phyloP scores from a whole-genome alignment of 1,140 invertebrate genomes.

The Drosophila cardini region DNA sequence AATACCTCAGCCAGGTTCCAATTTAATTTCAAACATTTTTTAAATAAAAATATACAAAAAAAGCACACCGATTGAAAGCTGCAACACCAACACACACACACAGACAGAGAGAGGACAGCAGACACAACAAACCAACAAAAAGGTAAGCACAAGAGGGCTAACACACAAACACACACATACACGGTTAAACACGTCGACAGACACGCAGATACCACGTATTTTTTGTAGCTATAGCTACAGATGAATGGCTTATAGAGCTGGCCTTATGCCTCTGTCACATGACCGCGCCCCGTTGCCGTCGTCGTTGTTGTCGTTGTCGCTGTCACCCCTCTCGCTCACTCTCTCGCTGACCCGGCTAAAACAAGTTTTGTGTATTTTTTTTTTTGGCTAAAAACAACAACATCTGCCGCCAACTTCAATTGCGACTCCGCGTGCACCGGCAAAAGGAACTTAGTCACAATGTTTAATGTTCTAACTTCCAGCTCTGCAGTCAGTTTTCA shows the following conservation, averaged over 20 bases:
- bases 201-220: constrained; percentile 3
- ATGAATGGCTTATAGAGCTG: constrained; percentile 42
- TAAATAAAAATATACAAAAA: constrained; percentile 11
- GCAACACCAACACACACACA: constrained; percentile 4
- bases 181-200: constrained; percentile 3
- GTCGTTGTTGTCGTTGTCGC: not conserved
- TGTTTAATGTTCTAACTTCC: constrained; percentile 57
- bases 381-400: constrained; percentile 64
- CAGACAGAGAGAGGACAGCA: constrained; percentile 5
- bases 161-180: constrained; percentile 21
- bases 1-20: constrained; percentile 15
- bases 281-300: constrained; percentile 49
- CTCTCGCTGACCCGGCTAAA: constrained; percentile 53
- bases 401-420: constrained; percentile 52
- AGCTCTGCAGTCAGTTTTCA: constrained; percentile 11
- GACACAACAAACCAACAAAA: constrained; percentile 39
- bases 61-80: constrained; percentile 30
- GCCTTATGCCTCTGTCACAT: constrained; percentile 56
- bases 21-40: constrained; percentile 9
- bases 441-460: constrained; percentile 50
- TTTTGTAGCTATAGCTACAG: constrained; percentile 17
- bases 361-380: constrained; percentile 54
- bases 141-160: constrained; percentile 50
- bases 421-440: constrained; percentile 37
- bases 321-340: not conserved